These are phyloP conservation scores for Agrochola circellaris DNA, from an alignment of 2,888 invertebrate genomes.

Conservation along the genomic window DNA sequence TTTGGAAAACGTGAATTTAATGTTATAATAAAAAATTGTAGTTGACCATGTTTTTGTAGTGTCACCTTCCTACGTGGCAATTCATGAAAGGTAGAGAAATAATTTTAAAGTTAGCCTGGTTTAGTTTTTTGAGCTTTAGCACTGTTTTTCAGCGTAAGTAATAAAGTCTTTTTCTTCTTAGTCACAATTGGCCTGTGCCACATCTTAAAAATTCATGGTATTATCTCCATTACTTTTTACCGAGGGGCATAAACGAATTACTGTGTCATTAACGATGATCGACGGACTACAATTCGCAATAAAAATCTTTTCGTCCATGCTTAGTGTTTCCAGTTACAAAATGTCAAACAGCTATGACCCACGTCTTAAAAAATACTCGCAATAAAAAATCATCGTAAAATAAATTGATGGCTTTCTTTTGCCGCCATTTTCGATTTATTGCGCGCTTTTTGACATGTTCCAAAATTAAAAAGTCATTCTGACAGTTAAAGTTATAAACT, in stretches of 20 bases:
- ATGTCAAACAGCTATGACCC: conserved; percentile 62
- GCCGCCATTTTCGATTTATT: conserved; percentile 80
- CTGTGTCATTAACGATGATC: conserved; percentile 49
- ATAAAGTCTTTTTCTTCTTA: not conserved
- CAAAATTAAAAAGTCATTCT: conserved; percentile 68
- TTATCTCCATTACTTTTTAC: conserved; percentile 43
- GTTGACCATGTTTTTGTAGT: conserved; percentile 33
- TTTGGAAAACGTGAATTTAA: conserved; percentile 30
- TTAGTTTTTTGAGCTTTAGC: not conserved
- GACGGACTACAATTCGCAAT: conserved; percentile 60
- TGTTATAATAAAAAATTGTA: conserved; percentile 25
- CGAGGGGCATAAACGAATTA: conserved; percentile 41
- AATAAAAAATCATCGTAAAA: conserved; percentile 77
- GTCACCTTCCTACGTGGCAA: not conserved
- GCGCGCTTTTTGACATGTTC: conserved; percentile 68
- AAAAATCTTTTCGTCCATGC: conserved; percentile 51
- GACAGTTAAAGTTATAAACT: conserved; percentile 29
- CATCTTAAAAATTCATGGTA: not conserved
- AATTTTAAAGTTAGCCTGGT: conserved; percentile 1
- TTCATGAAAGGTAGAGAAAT: conserved; percentile 1
- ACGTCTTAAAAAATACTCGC: conserved; percentile 48
- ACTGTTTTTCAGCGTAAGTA: not conserved
- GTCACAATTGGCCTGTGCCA: not conserved
- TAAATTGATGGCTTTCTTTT: conserved; percentile 82
- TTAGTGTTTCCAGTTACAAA: conserved; percentile 53